These are phyloP conservation scores for Hypolimnas misippus DNA, from an alignment of 2,888 invertebrate genomes.

Conservation along the genomic window DNA sequence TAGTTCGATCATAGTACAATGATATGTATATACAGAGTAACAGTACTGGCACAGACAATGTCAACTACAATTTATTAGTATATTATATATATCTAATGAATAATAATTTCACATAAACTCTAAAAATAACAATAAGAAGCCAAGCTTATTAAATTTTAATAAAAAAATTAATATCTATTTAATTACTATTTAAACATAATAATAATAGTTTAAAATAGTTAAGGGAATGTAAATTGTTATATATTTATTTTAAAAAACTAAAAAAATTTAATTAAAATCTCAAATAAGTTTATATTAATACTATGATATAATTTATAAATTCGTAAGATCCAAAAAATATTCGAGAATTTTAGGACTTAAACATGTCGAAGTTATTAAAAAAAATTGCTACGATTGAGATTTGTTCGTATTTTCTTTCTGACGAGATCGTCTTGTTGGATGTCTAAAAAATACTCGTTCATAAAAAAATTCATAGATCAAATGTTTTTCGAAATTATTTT, in stretches of 20 bases:
- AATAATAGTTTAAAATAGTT: not conserved
- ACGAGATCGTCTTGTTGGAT: too few relatives aligned
- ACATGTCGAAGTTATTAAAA: not conserved
- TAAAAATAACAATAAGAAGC: conserved; percentile 5
- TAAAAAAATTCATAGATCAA: too few relatives aligned
- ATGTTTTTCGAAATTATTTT: too few relatives aligned
- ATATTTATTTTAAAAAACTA: too few relatives aligned
- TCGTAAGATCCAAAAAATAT: not conserved
- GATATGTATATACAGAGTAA: conserved; percentile 35
- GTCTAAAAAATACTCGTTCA: too few relatives aligned
- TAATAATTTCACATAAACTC: conserved; percentile 1
- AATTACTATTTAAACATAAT: not conserved
- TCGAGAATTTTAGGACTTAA: not conserved
- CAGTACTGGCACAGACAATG: conserved; percentile 1
- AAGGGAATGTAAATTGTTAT: not conserved
- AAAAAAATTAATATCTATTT: not conserved
- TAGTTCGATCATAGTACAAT: conserved; percentile 15
- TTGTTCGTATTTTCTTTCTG: too few relatives aligned
- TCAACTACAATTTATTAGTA: too few relatives aligned
- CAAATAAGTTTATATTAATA: too few relatives aligned
- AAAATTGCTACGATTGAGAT: too few relatives aligned
- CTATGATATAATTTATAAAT: not conserved
- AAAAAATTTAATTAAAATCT: too few relatives aligned
- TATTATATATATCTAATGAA: not conserved
- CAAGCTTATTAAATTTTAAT: not conserved